Base-by-base conservation (phyloP, 2,113 vertebrate genomes). In the Orcinus orca region DNA sequence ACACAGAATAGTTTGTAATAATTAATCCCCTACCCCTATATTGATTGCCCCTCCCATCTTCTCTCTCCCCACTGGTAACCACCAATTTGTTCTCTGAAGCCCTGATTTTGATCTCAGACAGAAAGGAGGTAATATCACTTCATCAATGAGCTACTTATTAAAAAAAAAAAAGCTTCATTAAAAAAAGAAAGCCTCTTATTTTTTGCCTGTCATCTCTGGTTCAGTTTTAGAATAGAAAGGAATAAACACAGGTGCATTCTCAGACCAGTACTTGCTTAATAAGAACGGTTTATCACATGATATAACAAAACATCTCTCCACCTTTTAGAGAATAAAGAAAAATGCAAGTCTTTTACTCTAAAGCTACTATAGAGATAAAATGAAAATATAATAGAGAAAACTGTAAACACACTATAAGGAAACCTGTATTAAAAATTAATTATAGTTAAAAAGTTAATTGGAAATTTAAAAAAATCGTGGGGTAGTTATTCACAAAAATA, bases 371-470 rank as follows among this genome's bases (percentile, higher is more conserved):
- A 88, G 17, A 95, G 36, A 58, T 77, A 65, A 91, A 88, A 74
- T 73, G 36, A 23, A 95, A 93, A 70, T 8, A 26, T 20, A 83
- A 47, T 33, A 50, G 33, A 80, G 77, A 81, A 85, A 58, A 74
- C 18, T 44, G 2, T 62, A 70, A 70, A 58, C 50, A 38, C 58
- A 67, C 60, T 25, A 63, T 55, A 80, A 84, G 36, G 50, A 63
- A 93, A 53, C 15, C 14, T 93, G 14, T 77, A 60, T 68, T 88
- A 50, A 95, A 47, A 47, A 70, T 44, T 25, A 81, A 73, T 77
- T 93, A 74, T 58, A 41, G n/a, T 70, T 62, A 73, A 79, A 95
- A 95, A 63, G 21, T 80, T 68, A 95, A 77, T 31, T 83, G 26
- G 15, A 93, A 91, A 88, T 6, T 47, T 4, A 0, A 55, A 55